Evolutionary conservation across 2,888 invertebrate genomes (phyloP), one percentile per base, ranked within the genome.

Genomic region (Himalopsyche tibetana): DNA sequence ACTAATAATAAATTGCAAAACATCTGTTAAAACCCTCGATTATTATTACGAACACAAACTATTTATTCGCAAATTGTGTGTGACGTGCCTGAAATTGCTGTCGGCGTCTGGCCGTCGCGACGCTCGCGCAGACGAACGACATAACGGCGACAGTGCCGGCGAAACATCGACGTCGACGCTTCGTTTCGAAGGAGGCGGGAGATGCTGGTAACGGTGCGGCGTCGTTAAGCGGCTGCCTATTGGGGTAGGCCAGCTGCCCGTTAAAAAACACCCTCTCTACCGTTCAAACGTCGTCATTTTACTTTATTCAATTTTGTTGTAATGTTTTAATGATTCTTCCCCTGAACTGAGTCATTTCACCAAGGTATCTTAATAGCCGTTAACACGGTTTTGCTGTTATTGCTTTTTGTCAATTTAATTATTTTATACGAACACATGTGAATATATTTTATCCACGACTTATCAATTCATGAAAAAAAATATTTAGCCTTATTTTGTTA

Each of bases 91-190:
- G 36, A 38, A 74, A 74, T 74, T 74, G 74, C 38, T 38, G 6
- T 74, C 36, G 74, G 74, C 74, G 74, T 74, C 74, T 74, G 74
- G 74, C 28, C 74, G 74, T 74, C 74, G 74, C 74, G 74, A 74
- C 74, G 74, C 55, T 81, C 81, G 81, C 81, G 45, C 81, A 45
- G 81, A 81, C 81, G 36, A 15, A 74, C 74, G 74, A 74, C 74
- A 36, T 74, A 38, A 74, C 74, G 74, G 74, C 74, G 74, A 38
- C 74, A 74, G 38, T 74, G 74, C 11, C 74, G 38, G 74, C 12
- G 74, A 74, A 36, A 74, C 74, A 36, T 36, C 74, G 36, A 36
- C 81, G 81, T 81, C 81, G 81, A 19, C 15, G 80, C 80, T n/a
- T 19, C 81, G 51, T 15, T 15, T 51, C 51, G 51, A 51, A 51